A percentile compares a stretch with the other conserved stretches of the same genome.
These are phyloP conservation scores for Drosophila pegasa DNA, from an alignment of 2,888 invertebrate species.

Conservation along the genomic window DNA sequence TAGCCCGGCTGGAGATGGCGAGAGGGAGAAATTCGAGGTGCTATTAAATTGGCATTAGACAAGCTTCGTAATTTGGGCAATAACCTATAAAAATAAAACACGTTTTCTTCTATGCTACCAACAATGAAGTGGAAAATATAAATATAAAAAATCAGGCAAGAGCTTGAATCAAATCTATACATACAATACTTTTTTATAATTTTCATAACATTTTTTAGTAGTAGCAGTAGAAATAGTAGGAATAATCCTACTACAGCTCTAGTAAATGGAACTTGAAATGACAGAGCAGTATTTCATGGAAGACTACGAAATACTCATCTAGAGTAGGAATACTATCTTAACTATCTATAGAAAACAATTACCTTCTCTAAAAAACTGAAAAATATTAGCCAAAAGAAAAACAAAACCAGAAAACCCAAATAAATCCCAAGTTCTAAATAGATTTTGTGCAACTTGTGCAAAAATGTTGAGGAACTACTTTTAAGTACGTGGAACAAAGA, in stretches of 20 bases:
- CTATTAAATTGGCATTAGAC: conserved; percentile 71
- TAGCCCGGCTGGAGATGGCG: conserved; percentile 64
- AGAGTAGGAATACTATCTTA: not conserved
- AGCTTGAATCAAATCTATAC: not conserved
- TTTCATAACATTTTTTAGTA: too few species aligned
- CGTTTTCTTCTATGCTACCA: not conserved
- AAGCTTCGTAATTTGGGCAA: conserved; percentile 30
- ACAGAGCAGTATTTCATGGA: not conserved
- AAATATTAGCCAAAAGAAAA: conserved; percentile 11
- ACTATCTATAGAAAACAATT: not conserved
- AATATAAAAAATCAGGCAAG: not conserved
- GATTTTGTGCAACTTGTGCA: conserved; percentile 59
- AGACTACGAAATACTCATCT: not conserved
- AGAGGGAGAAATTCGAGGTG: conserved; percentile 46
- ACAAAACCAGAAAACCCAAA: conserved; percentile 18
- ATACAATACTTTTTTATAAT: too few species aligned
- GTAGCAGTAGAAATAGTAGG: not conserved
- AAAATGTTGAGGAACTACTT: conserved; percentile 1
- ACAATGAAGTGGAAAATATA: conserved; percentile 1
- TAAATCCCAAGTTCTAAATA: conserved; percentile 47
- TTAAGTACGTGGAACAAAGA: conserved; percentile 44
- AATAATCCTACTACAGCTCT: not conserved
- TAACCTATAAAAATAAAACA: conserved; percentile 14
- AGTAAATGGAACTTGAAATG: not conserved
- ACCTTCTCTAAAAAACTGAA: not conserved